A percentile compares a stretch with the other conserved stretches of the same genome.
Evolutionary conservation across 2,113 vertebrate genomes (phyloP).

Genomic region (Gavialis gangeticus): DNA sequence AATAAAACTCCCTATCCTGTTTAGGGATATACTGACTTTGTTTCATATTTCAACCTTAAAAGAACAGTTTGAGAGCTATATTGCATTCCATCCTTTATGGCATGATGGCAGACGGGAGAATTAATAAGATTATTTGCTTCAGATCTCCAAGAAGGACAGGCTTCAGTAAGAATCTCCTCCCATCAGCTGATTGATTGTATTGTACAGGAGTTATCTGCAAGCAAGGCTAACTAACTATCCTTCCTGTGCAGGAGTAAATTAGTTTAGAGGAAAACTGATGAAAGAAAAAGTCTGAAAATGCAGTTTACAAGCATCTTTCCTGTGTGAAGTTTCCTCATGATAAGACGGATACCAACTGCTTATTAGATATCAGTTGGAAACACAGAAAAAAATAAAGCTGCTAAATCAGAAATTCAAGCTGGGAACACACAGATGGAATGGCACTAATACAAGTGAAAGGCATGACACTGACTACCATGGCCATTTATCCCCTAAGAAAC

Average conservation of each 20-base stretch:
- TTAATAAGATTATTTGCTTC: neutral
- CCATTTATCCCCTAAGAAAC: constrained; percentile 45
- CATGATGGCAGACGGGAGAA: neutral
- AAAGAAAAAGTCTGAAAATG: neutral
- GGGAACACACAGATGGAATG: neutral
- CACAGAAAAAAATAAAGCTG: constrained; percentile 49
- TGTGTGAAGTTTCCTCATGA: neutral
- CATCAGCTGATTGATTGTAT: neutral
- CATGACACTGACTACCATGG: neutral
- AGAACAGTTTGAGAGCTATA: neutral
- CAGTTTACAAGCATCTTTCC: neutral
- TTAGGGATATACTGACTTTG: neutral
- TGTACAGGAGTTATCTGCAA: neutral
- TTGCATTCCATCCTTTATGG: neutral
- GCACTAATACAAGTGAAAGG: neutral
- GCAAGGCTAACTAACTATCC: neutral
- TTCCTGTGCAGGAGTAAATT: neutral
- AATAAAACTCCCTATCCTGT: constrained; percentile 11
- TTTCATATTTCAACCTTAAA: constrained; percentile 12
- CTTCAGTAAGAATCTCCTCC: neutral
- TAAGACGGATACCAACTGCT: neutral
- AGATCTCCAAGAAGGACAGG: neutral
- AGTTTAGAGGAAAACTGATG: neutral
- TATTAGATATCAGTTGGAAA: constrained; percentile 4
- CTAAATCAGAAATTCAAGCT: neutral